Evolutionary conservation across 2,113 vertebrate species (phyloP).

Genomic region (Toxotes chatareus): DNA sequence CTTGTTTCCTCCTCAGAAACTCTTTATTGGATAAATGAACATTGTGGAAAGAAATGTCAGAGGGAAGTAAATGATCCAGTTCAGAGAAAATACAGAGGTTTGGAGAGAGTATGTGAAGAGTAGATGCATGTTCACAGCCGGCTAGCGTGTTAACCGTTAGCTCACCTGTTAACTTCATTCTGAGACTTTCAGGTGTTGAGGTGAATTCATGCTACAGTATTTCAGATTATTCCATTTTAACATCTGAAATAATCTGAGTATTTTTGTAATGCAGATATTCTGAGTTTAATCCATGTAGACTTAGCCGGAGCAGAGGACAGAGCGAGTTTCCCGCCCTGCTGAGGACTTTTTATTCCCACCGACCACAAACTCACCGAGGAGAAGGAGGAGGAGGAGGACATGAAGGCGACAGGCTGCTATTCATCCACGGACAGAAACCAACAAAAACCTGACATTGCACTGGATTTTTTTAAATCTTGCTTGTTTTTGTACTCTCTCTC

Average conservation of each 20-base stretch:
- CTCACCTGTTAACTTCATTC: not conserved
- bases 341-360: constrained; percentile 78
- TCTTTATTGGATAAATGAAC: not conserved
- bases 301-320: constrained; percentile 15
- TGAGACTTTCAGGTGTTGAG: not conserved
- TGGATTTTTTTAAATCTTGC: constrained; percentile 78
- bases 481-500: constrained; percentile 76
- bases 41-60: not conserved
- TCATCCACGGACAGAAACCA: constrained; percentile 70
- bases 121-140: not conserved
- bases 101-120: not conserved
- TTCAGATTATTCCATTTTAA: not conserved
- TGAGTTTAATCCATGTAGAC: not conserved
- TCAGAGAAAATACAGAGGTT: not conserved
- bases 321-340: constrained; percentile 44
- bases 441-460: constrained; percentile 83
- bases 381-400: constrained; percentile 31
- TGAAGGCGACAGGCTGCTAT: constrained; percentile 78
- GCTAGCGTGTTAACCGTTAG: not conserved
- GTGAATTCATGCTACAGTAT: not conserved
- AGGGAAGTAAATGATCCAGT: not conserved
- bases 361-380: constrained; percentile 59
- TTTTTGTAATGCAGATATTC: not conserved
- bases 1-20: not conserved
- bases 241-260: not conserved